A percentile compares a stretch with the other conserved stretches of the same genome.
Conservation (phyloP, 2,113 vertebrate species). For the Corapipo altera region DNA sequence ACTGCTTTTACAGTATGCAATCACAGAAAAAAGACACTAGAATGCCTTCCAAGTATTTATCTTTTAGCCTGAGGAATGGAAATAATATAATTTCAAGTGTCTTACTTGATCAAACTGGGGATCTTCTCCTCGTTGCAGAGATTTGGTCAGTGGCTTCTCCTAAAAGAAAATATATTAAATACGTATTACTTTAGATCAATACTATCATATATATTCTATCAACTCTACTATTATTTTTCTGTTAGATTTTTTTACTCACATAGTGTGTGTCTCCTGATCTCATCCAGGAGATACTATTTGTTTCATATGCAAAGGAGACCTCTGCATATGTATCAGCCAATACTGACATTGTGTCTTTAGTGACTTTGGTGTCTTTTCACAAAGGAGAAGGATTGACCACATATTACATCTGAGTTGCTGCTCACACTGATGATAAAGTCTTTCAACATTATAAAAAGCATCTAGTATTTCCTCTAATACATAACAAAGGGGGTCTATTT, state of each 20-base stretch:
- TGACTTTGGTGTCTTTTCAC: background rate
- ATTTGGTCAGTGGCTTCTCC: conserved; percentile 97
- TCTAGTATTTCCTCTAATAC: background rate
- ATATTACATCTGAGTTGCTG: background rate
- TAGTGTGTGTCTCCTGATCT: background rate
- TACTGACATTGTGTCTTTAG: background rate
- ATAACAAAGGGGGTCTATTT: background rate
- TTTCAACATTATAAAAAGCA: background rate
- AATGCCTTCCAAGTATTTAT: background rate
- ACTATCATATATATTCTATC: background rate
- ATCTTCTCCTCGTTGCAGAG: conserved; percentile 95
- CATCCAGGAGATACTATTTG: background rate
- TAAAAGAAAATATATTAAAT: conserved; percentile 63
- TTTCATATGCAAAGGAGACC: background rate
- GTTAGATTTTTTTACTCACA: background rate
- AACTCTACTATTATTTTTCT: background rate
- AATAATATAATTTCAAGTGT: background rate
- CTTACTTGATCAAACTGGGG: conserved; percentile 98
- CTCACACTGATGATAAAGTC: background rate
- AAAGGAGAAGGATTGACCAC: background rate
- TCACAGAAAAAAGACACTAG: background rate
- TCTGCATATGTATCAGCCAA: background rate
- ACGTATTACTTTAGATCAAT: background rate
- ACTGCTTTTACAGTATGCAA: background rate
- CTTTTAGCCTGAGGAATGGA: background rate